phyloP scores from a whole-genome alignment of 2,797 vertebrate genomes.

The Loris lydekkerianus region DNA sequence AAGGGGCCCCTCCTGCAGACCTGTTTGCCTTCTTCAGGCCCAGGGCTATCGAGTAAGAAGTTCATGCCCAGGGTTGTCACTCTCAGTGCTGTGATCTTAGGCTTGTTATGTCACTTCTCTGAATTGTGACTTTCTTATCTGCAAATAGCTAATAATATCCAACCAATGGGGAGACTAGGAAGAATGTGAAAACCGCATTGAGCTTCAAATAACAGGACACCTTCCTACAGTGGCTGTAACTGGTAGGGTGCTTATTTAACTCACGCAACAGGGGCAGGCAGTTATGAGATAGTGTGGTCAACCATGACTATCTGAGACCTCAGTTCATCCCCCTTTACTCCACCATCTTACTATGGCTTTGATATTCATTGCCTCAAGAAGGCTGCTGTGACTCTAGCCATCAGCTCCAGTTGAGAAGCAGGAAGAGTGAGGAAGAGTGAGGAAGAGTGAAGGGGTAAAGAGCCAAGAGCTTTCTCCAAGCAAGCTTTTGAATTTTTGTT shows the following conservation, averaged over 20 bases:
- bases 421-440: neutral
- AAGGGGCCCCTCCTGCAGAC: neutral
- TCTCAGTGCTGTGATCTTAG: neutral
- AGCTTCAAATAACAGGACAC: neutral
- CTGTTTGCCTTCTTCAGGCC: neutral
- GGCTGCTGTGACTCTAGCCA: neutral
- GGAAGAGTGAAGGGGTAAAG: neutral
- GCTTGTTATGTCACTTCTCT: neutral
- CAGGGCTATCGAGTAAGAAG: neutral
- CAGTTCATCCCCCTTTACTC: neutral
- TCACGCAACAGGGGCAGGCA: too few relatives aligned
- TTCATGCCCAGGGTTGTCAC: fast-evolving
- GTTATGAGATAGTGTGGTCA: neutral
- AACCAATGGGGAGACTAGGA: neutral
- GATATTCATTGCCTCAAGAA: neutral
- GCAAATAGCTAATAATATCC: neutral
- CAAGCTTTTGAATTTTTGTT: neutral
- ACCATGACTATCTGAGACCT: fast-evolving
- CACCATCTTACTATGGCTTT: too few relatives aligned
- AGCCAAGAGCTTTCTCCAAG: neutral
- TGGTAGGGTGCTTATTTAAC: neutral
- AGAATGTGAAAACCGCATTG: fast-evolving
- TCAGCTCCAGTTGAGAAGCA: neutral
- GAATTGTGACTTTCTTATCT: neutral
- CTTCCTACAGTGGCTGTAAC: neutral